These are phyloP conservation scores for Ceyx melanurus DNA, from an alignment of 2,113 vertebrate genomes.

Conservation along the genomic window DNA sequence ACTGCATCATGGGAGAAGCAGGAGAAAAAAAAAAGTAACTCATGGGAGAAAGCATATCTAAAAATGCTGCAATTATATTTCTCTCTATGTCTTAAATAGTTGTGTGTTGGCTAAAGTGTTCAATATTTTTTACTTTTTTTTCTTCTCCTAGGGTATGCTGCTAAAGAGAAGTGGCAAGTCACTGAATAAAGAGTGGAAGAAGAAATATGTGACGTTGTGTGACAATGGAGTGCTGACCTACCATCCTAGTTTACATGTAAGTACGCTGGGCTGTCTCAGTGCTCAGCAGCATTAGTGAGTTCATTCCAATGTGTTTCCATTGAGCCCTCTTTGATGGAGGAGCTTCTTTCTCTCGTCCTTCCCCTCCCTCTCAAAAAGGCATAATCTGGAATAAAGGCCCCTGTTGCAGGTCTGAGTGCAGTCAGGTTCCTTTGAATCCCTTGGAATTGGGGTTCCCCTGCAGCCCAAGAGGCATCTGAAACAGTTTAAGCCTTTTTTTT, in stretches of 20 bases:
- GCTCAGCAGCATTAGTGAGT: fast-evolving
- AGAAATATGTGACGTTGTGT: conserved; percentile 95
- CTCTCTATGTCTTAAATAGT: background rate
- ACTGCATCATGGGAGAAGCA: background rate
- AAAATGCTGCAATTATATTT: background rate
- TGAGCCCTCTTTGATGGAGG: background rate
- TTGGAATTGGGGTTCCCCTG: background rate
- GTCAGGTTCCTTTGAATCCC: background rate
- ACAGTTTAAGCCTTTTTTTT: background rate
- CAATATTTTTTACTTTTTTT: background rate
- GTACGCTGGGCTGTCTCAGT: background rate
- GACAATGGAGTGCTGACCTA: conserved; percentile 96
- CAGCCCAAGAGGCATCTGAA: background rate
- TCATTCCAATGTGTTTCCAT: fast-evolving
- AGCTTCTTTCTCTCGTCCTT: background rate
- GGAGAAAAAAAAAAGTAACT: background rate
- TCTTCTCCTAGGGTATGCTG: conserved; percentile 85
- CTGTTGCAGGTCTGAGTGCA: background rate
- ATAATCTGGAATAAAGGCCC: background rate
- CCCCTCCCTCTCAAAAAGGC: background rate
- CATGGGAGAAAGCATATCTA: background rate
- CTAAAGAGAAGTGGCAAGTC: conserved; percentile 95
- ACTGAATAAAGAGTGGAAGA: conserved; percentile 98
- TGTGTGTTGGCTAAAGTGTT: background rate
- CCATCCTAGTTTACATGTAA: conserved; percentile 94